These are phyloP conservation scores for Percina caprodes DNA, from an alignment of 2,113 vertebrate species.

Conservation along the genomic window DNA sequence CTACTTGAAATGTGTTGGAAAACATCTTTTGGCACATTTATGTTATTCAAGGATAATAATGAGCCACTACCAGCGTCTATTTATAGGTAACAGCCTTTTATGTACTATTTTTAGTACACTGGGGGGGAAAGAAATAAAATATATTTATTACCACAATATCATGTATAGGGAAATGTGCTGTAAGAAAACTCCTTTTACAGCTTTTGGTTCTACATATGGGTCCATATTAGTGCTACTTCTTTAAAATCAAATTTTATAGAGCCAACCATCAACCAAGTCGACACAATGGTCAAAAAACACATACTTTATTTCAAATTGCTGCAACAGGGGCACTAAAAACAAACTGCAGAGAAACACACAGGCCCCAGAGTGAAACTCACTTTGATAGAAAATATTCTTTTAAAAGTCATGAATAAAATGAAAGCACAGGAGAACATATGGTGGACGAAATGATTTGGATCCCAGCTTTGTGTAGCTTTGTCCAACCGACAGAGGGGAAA, in stretches of 20 bases:
- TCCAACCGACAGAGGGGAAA: conserved; percentile 85
- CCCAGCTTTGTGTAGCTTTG: conserved; percentile 50
- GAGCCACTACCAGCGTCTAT: not conserved
- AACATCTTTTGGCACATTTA: not conserved
- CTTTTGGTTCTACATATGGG: not conserved
- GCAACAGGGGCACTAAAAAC: conserved; percentile 83
- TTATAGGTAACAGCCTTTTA: not conserved
- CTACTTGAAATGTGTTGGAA: not conserved
- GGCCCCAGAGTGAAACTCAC: conserved; percentile 56
- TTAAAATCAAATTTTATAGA: conserved; percentile 4
- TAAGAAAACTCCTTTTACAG: not conserved
- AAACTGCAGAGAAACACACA: conserved; percentile 70
- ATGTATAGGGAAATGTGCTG: not conserved
- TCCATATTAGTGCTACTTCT: not conserved
- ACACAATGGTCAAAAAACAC: conserved; percentile 63
- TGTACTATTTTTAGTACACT: too few relatives aligned
- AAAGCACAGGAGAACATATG: conserved; percentile 81
- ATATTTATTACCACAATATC: not conserved
- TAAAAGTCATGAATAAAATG: conserved; percentile 89
- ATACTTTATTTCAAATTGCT: conserved; percentile 83
- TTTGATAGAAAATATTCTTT: conserved; percentile 75
- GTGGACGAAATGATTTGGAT: conserved; percentile 64
- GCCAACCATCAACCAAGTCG: conserved; percentile 42
- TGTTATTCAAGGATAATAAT: not conserved
- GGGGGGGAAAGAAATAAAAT: not conserved